A percentile compares a stretch with the other conserved stretches of the same genome.
These are phyloP conservation scores for Beaufortia kweichowensis DNA, from an alignment of 2,113 vertebrate species.

Conservation along the genomic window DNA sequence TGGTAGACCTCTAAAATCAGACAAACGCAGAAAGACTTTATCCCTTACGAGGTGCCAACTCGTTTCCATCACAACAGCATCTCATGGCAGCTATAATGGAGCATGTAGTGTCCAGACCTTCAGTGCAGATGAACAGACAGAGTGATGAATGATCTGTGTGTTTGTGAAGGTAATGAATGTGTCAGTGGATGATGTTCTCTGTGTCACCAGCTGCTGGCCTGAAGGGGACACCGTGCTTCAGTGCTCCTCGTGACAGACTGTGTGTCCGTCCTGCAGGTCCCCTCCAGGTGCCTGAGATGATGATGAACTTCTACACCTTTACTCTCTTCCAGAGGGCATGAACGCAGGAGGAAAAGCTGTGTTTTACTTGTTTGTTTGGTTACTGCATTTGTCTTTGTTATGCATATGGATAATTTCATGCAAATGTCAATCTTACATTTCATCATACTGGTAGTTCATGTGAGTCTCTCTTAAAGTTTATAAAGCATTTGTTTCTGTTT, in stretches of 20 bases:
- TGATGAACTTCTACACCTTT: constrained; percentile 18
- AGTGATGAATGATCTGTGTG: constrained; percentile 49
- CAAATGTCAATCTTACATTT: too few relatives aligned
- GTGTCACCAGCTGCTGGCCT: constrained; percentile 54
- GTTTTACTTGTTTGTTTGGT: too few relatives aligned
- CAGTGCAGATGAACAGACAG: constrained; percentile 48
- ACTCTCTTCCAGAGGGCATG: background rate
- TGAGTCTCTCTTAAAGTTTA: too few relatives aligned
- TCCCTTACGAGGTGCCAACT: too few relatives aligned
- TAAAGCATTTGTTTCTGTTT: too few relatives aligned
- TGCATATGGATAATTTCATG: too few relatives aligned
- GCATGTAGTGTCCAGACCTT: constrained; percentile 27
- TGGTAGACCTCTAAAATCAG: too few relatives aligned
- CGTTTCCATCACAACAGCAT: too few relatives aligned
- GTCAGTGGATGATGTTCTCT: constrained; percentile 51
- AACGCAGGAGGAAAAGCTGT: too few relatives aligned
- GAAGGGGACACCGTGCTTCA: constrained; percentile 53
- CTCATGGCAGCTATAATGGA: too few relatives aligned
- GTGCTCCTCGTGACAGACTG: constrained; percentile 44
- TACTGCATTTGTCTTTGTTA: too few relatives aligned
- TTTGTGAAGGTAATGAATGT: constrained; percentile 54
- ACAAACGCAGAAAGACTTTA: constrained; percentile 19
- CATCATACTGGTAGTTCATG: too few relatives aligned
- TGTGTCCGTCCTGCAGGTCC: constrained; percentile 18
- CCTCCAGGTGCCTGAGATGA: constrained; percentile 10